Percentiles rank a stretch among this genome's conserved stretches.
These are phyloP conservation scores for Nemoura dubitans DNA, from an alignment of 2,888 invertebrate genomes.

Conservation along the genomic window DNA sequence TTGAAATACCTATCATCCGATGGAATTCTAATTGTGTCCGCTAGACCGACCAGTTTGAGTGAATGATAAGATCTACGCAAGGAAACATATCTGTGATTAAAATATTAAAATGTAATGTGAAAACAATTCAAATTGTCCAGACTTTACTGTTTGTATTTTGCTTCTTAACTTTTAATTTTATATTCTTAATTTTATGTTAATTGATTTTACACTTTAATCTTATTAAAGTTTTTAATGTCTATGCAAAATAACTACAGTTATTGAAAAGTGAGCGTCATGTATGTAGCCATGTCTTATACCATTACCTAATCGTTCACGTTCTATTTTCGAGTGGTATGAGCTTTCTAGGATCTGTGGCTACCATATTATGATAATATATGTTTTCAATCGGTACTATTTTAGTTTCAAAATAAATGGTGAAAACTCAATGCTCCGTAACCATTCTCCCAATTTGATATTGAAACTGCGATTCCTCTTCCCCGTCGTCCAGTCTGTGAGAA, in stretches of 20 bases:
- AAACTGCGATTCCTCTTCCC: too few relatives aligned
- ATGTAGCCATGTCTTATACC: background rate
- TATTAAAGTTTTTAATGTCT: too few relatives aligned
- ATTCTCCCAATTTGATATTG: too few relatives aligned
- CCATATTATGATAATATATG: background rate
- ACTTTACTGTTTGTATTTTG: background rate
- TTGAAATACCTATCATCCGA: background rate
- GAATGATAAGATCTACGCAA: background rate
- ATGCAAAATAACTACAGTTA: too few relatives aligned
- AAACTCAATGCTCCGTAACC: background rate
- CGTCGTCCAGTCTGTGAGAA: too few relatives aligned
- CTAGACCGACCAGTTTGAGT: background rate
- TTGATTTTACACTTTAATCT: too few relatives aligned
- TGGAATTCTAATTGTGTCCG: background rate
- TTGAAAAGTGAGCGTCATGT: background rate
- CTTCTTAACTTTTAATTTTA: background rate
- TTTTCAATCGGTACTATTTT: background rate
- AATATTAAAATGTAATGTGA: background rate
- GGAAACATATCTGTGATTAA: slow-evolving; percentile 12
- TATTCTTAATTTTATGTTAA: background rate
- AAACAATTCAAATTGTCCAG: background rate
- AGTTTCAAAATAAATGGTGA: background rate
- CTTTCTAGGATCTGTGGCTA: background rate
- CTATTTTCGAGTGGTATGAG: background rate
- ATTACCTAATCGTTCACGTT: background rate